Percentiles rank a stretch among this genome's conserved stretches.
phyloP scores from a whole-genome alignment of 1,140 invertebrate species.

The Dreissena rostriformis region DNA sequence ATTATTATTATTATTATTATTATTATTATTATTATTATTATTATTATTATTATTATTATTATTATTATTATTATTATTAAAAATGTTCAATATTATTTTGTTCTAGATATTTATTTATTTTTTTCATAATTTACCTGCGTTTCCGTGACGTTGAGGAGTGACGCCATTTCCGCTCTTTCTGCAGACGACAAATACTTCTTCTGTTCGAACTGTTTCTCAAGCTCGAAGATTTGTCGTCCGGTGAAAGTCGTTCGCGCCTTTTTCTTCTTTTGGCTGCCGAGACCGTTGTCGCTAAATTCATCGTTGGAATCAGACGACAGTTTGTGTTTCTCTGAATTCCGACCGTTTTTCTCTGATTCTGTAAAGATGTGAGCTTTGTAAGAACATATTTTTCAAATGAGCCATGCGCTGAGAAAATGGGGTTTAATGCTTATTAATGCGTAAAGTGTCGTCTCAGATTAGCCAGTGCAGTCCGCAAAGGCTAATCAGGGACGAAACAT shows the following conservation, averaged over 20 bases:
- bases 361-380: not conserved
- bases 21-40: too few relatives aligned
- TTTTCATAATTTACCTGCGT: slow-evolving; percentile 88
- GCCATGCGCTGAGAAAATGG: too few relatives aligned
- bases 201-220: slow-evolving; percentile 97
- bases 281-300: slow-evolving; percentile 36
- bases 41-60: too few relatives aligned
- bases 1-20: too few relatives aligned
- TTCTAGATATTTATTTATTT: too few relatives aligned
- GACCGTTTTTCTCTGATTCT: slow-evolving; percentile 23
- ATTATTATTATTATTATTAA: too few relatives aligned
- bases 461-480: too few relatives aligned
- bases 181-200: slow-evolving; percentile 98
- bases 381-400: too few relatives aligned
- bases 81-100: too few relatives aligned
- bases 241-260: slow-evolving; percentile 98
- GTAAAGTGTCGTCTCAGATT: too few relatives aligned
- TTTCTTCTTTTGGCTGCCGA: slow-evolving; percentile 88
- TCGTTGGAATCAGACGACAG: slow-evolving; percentile 40
- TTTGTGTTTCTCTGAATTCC: slow-evolving; percentile 34
- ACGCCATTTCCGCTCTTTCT: slow-evolving; percentile 96
- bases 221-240: slow-evolving; percentile 96
- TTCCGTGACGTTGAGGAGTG: slow-evolving; percentile 95
- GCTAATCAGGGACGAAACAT: too few relatives aligned
- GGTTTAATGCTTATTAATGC: too few relatives aligned